Conservation (phyloP, 2,888 invertebrate genomes). For the Lottia scabra region DNA sequence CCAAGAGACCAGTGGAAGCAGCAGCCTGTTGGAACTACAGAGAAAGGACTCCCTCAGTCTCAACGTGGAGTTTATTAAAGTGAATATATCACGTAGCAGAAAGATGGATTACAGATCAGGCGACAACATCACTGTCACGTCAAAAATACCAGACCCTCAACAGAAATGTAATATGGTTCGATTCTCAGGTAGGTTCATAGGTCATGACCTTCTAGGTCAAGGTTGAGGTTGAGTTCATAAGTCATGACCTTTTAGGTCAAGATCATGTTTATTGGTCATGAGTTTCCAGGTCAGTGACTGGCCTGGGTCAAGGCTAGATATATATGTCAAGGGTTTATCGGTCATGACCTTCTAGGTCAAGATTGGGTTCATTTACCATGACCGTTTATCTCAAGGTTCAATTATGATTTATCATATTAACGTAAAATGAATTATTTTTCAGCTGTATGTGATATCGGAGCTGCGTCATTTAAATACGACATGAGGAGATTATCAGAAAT, state of each 20-base stretch:
- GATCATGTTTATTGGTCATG: too few relatives aligned
- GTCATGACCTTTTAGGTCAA: too few relatives aligned
- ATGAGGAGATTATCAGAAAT: slow-evolving; percentile 97
- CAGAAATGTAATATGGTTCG: slow-evolving; percentile 76
- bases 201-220: too few relatives aligned
- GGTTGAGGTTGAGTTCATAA: too few relatives aligned
- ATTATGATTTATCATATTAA: background rate
- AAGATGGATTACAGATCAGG: slow-evolving; percentile 80
- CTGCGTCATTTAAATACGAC: slow-evolving; percentile 91
- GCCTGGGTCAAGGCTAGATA: too few relatives aligned
- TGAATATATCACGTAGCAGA: slow-evolving; percentile 90
- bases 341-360: too few relatives aligned
- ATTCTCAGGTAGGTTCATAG: slow-evolving; percentile 81
- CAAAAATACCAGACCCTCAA: slow-evolving; percentile 37
- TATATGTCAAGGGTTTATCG: too few relatives aligned
- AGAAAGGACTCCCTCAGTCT: slow-evolving; percentile 95
- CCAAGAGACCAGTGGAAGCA: slow-evolving; percentile 41
- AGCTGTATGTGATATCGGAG: slow-evolving; percentile 95
- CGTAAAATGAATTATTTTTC: slow-evolving; percentile 23
- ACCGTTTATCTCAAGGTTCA: too few relatives aligned
- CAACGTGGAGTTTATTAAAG: slow-evolving; percentile 96
- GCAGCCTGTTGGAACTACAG: slow-evolving; percentile 45
- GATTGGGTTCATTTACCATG: too few relatives aligned
- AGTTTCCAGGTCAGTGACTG: too few relatives aligned
- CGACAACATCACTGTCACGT: slow-evolving; percentile 26